Percentiles rank a stretch among this genome's conserved stretches.
phyloP scores from a whole-genome alignment of 1,140 invertebrate species.

The Mycetomoellerius zeteki region DNA sequence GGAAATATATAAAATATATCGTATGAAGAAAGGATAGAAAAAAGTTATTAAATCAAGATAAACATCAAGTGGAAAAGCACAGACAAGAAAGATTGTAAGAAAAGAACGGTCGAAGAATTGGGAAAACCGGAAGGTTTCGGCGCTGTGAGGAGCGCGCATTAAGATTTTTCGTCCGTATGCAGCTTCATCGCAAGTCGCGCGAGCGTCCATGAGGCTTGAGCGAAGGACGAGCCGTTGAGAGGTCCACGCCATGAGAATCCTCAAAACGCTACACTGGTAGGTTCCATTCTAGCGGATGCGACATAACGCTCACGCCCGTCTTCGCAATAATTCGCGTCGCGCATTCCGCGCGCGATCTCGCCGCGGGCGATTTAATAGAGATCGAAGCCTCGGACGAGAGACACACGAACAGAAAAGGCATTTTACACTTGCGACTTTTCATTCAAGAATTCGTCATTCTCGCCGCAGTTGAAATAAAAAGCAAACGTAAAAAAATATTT shows the following conservation, averaged over 20 bases:
- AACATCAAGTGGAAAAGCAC: background rate
- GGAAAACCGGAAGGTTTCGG: conserved; percentile 60
- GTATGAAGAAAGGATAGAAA: background rate
- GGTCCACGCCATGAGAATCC: conserved; percentile 86
- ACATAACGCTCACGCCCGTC: background rate
- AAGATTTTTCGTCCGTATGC: conserved; percentile 78
- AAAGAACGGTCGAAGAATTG: conserved; percentile 19
- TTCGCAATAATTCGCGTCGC: background rate
- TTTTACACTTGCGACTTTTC: background rate
- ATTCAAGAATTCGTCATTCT: background rate
- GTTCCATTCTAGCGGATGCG: conserved; percentile 58
- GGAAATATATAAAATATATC: background rate
- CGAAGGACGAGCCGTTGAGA: conserved; percentile 74
- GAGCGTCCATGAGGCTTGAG: conserved; percentile 77
- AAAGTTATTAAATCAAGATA: background rate
- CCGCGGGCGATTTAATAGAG: background rate
- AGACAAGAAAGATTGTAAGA: background rate
- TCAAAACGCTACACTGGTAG: conserved; percentile 86
- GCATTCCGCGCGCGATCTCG: background rate
- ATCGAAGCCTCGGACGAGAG: too few relatives aligned
- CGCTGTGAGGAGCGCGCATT: conserved; percentile 53
- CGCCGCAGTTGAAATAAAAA: background rate
- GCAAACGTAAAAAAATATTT: background rate
- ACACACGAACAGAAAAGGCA: background rate
- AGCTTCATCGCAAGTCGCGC: conserved; percentile 73